Evolutionary conservation across 2,113 vertebrate genomes (phyloP), one percentile per base, ranked within the genome.

Genomic region (Polypterus bichir): DNA sequence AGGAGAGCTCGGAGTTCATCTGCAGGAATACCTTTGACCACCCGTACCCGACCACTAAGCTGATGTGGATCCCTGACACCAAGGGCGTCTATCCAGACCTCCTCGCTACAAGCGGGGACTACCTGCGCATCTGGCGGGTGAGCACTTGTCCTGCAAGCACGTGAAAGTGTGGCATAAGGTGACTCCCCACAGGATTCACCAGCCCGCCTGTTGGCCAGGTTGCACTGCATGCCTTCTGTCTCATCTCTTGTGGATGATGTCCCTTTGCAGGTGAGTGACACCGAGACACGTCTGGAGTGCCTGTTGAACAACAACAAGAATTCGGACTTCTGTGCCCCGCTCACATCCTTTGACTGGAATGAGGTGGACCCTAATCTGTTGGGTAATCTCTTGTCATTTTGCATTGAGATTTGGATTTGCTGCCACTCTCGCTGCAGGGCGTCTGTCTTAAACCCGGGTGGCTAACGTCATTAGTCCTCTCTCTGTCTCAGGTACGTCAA

Each of bases 281-380:
- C 96, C 4, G 96, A 99, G 78, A 99, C 96, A 3, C 86, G 96
- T 4, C 89, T 99, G 46, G 96, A 99, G 67, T 99, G 96, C 82
- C 86, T 99, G 75, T 83, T 99, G 68, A 99, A 99, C 73, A 99
- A 99, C 75, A 99, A 99, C 78, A 99, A 99, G 85, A 99, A 99
- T 81, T 99, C 96, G 0, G 96, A 99, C 74, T 99, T 99, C 86
- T 99, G 96, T 63, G 96, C 96, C 48, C 96, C 96, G 0, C 83
- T 99, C 70, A 99, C 96, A 5, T 99, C 96, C 5, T 99, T 99
- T 73, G 95, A 99, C 79, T 99, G 96, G 96, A 99, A 99, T 59
- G 96, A 99, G 76, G 96, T 99, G 58, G 96, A 99, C 72, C 96
- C 95, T 54, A 98, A 99, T 77, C 85, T 99, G 62, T 80, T 99